These are phyloP conservation scores for Bos javanicus DNA, from an alignment of 2,113 vertebrate genomes.

Conservation along the genomic window DNA sequence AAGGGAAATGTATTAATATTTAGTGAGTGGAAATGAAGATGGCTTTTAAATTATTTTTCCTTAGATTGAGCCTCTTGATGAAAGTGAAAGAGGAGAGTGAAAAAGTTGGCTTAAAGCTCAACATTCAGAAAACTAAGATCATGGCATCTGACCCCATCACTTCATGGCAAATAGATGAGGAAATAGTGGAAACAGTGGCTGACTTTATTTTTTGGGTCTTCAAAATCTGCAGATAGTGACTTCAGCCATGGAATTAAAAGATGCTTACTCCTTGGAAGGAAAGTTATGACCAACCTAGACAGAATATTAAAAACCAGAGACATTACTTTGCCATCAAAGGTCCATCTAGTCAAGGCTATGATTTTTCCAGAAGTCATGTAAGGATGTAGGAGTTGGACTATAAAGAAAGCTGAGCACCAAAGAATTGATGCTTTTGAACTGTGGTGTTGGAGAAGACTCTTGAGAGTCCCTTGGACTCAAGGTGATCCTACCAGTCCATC, in stretches of 20 bases:
- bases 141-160: not conserved
- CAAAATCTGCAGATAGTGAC: not conserved
- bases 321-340: not conserved
- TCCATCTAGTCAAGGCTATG: not conserved
- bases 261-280: not conserved
- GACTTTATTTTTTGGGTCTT: accelerated
- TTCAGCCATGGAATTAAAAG: not conserved
- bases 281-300: not conserved
- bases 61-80: not conserved
- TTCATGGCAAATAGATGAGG: not conserved
- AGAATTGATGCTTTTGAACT: not conserved
- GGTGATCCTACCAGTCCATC: not conserved
- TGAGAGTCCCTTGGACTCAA: not conserved
- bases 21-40: not conserved
- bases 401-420: not conserved
- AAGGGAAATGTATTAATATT: not conserved
- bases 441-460: not conserved
- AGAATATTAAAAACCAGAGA: not conserved
- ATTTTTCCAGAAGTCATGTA: not conserved
- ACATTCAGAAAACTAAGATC: not conserved
- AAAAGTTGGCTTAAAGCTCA: not conserved
- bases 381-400: not conserved
- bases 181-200: not conserved
- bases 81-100: not conserved
- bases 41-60: not conserved